Evolutionary conservation across 2,113 vertebrate species (phyloP), one percentile per base, ranked within the genome.

Genomic region (Mirza zaza): DNA sequence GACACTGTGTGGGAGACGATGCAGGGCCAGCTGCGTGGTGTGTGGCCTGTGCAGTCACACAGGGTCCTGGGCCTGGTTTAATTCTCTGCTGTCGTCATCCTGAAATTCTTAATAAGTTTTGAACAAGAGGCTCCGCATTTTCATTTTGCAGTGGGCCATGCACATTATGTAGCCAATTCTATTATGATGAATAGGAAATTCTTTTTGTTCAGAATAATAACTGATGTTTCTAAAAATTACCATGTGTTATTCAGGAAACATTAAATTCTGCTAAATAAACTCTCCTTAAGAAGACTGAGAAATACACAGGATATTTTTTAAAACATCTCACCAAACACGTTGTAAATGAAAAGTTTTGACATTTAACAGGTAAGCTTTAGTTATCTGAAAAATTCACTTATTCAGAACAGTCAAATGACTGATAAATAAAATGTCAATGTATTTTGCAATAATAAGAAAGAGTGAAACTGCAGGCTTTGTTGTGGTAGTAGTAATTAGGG

Each of bases 291-390:
- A 95, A 84, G 77, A 81, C 27, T 73, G 55, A 94, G 59, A 79
- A 92, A 89, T 85, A 42, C 25, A 82, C 2, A 70, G 87, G 75
- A 80, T 57, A 18, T 55, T 94, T 92, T 95, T 84, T 77, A 50
- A 94, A 96, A 92, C 45, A 80, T 65, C 63, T 91, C 93, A 92
- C 67, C 36, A 82, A 85, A 93, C 67, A 68, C 73, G 67, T 90
- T 77, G 61, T 87, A 97, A 93, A 84, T 93, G 96, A 92, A 81
- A 77, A 97, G 79, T 91, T 87, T 61, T 96, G 96, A 93, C 87
- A 90, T 97, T 89, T 91, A 96, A 91, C 55, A 91, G 45, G 85
- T 93, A 80, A 95, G 67, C 70, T 87, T 92, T 55, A 84, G 71
- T 91, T 95, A 94, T 92, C 88, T 85, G n/a, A 87, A 90, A 93